A percentile compares a stretch with the other conserved stretches of the same genome.
Conservation (phyloP, 2,797 vertebrate genomes). For the Myripristis jacobus region DNA sequence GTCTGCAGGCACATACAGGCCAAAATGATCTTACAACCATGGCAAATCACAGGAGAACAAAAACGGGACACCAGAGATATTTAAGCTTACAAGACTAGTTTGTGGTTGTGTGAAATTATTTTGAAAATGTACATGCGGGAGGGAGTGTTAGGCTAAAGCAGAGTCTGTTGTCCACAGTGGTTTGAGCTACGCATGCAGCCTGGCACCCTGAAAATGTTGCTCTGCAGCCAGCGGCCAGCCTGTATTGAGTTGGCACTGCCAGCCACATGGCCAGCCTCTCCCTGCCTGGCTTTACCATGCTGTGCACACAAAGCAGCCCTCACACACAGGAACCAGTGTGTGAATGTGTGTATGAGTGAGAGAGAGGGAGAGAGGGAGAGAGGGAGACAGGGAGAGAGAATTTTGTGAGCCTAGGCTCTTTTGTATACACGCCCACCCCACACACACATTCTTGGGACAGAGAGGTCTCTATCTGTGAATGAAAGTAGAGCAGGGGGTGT, state of each 20-base stretch:
- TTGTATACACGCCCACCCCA: constrained; percentile 15
- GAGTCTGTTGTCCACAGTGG: constrained; percentile 19
- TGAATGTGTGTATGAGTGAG: constrained; percentile 18
- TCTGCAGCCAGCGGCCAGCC: constrained; percentile 50
- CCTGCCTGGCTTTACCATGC: constrained; percentile 62
- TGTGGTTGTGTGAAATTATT: background rate
- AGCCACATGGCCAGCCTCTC: constrained; percentile 58
- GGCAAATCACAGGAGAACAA: too few relatives aligned
- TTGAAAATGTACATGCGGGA: background rate
- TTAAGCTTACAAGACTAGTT: background rate
- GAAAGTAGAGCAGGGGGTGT: constrained; percentile 35
- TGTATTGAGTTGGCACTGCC: constrained; percentile 67
- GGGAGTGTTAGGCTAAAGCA: background rate
- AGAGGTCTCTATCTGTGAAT: constrained; percentile 67
- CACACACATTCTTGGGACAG: constrained; percentile 63
- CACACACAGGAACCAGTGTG: constrained; percentile 54
- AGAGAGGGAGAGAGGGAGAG: background rate
- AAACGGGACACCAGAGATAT: too few relatives aligned
- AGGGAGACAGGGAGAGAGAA: background rate
- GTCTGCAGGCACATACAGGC: constrained; percentile 16
- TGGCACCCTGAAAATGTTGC: constrained; percentile 54
- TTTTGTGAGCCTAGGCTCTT: background rate
- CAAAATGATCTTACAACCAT: too few relatives aligned
- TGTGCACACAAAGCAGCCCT: constrained; percentile 70
- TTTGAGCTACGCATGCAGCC: constrained; percentile 28